These are phyloP conservation scores for Actenoides lindsayi DNA, from an alignment of 2,113 vertebrate genomes.

Conservation along the genomic window DNA sequence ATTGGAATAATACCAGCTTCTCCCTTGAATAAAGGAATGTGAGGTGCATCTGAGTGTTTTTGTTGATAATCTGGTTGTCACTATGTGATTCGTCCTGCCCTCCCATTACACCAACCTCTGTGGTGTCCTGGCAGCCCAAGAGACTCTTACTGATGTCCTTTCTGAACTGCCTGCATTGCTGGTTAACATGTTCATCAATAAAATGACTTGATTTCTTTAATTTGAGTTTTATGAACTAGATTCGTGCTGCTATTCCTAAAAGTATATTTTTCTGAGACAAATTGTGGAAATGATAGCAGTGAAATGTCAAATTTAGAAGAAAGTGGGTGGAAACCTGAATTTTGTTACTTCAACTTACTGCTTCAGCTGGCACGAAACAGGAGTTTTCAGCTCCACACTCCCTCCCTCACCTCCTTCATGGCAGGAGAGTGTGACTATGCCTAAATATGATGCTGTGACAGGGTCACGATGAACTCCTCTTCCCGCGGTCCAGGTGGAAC, in stretches of 20 bases:
- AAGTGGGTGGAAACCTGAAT: conserved; percentile 58
- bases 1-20: neutral
- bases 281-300: conserved; percentile 21
- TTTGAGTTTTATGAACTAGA: neutral
- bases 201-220: neutral
- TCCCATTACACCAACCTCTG: neutral
- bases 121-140: neutral
- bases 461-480: conserved; percentile 42
- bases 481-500: conserved; percentile 26
- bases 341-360: conserved; percentile 38
- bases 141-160: neutral
- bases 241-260: neutral
- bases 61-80: neutral
- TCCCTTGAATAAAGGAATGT: neutral
- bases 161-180: neutral
- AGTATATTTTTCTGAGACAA: conserved; percentile 11
- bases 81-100: neutral
- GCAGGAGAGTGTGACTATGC: conserved; percentile 36
- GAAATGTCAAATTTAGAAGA: conserved; percentile 62
- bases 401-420: conserved; percentile 41
- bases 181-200: neutral
- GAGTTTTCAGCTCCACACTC: conserved; percentile 21
- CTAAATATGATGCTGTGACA: conserved; percentile 33
- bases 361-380: conserved; percentile 6
- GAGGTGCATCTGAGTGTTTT: neutral